Base-by-base conservation (phyloP, 2,113 vertebrate genomes). In the Bucco capensis region DNA sequence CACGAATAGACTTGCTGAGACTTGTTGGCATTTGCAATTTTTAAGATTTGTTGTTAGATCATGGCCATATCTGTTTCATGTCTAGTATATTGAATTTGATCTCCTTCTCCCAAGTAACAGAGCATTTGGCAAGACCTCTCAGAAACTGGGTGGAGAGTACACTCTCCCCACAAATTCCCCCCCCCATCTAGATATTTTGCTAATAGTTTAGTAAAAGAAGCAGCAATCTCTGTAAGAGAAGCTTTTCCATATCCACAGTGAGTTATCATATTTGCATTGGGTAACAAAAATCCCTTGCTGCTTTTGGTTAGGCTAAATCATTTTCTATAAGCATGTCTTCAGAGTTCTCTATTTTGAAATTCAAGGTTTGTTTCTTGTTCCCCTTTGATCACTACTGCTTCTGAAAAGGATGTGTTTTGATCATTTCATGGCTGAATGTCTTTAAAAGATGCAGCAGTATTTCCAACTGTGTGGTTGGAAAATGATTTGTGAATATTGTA, bases 11-110 rank as follows among this genome's bases (percentile, higher is more conserved):
- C 88, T 94, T 92, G 73, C 65, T 80, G 83, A 86, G 91, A 84
- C 88, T 91, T 92, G 91, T 78, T 95, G 92, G 88, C 83, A 81
- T 93, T 72, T 96, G 80, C 57, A 94, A 46, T 96, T 94, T 96
- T 77, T 38, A 96, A 96, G 92, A 93, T 96, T 89, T 92, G 86
- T 90, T 92, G 81, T 89, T 95, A 62, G 76, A 81, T 22, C 19
- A 3, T 78, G 91, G 95, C 92, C 42, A 9, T 94, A 89, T 96
- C 88, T 95, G 93, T 47, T 96, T 93, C 40, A 28, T 74, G 86
- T 96, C 78, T 82, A 28, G 14, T 71, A 23, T 93, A 89, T 94
- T 93, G 90, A 67, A 93, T 85, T 86, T 92, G 87, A 92, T 89
- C 44, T 62, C 44, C 35, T 73, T 84, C 69, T 89, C 56, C 38